phyloP scores from a whole-genome alignment of 2,797 vertebrate genomes.

The Muscicapa comitata region DNA sequence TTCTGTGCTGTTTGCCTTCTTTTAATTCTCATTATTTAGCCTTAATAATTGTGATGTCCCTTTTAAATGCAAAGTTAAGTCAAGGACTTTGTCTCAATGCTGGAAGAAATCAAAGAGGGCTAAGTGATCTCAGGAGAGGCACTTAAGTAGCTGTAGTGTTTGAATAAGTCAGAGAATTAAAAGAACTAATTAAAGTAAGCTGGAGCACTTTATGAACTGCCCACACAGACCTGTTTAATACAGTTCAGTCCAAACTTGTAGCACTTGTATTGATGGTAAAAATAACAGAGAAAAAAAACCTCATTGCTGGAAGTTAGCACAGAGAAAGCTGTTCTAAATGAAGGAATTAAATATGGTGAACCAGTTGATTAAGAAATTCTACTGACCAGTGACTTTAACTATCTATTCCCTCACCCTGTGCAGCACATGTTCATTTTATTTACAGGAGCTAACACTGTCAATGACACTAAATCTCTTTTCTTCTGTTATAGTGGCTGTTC shows the following conservation, averaged over 20 bases:
- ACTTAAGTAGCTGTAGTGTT: not conserved
- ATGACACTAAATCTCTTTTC: not conserved
- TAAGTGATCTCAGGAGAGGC: slow-evolving; percentile 32
- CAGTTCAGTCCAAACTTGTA: not conserved
- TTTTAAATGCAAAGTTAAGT: slow-evolving; percentile 2
- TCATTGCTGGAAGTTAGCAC: not conserved
- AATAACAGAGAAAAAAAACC: not conserved
- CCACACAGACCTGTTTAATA: not conserved
- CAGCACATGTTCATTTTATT: not conserved
- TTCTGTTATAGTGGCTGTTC: not conserved
- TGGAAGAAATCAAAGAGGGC: not conserved
- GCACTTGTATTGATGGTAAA: not conserved
- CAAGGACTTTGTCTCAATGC: not conserved
- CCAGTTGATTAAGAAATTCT: not conserved
- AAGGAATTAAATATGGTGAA: not conserved
- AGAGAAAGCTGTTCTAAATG: not conserved
- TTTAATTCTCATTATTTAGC: not conserved
- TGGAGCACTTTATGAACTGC: not conserved
- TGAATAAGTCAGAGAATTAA: not conserved
- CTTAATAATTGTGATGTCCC: not conserved
- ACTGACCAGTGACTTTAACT: not conserved
- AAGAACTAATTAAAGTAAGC: slow-evolving; percentile 21
- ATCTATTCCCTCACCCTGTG: not conserved
- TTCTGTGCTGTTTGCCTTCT: not conserved
- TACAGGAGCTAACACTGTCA: not conserved